These are phyloP conservation scores for Scaptomyza parva DNA, from an alignment of 2,888 invertebrate genomes.

Conservation along the genomic window DNA sequence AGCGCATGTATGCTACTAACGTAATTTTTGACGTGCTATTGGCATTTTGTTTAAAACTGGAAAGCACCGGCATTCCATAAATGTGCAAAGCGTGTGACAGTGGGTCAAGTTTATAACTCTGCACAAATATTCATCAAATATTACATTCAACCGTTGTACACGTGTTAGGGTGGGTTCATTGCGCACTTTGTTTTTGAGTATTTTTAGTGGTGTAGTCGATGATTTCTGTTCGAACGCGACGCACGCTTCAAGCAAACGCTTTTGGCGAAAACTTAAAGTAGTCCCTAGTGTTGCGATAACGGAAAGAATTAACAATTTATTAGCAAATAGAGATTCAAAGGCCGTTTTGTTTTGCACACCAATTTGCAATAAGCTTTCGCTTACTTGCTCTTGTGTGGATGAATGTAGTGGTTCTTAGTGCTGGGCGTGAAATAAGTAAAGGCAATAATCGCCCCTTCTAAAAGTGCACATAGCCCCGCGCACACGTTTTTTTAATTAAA, in stretches of 20 bases:
- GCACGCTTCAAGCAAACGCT: constrained; percentile 60
- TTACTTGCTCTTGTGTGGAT: constrained; percentile 9
- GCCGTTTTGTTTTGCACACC: neutral
- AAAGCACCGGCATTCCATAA: too few relatives aligned
- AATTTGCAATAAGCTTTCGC: neutral
- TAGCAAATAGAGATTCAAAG: neutral
- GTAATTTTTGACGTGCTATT: too few relatives aligned
- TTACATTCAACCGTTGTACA: too few relatives aligned
- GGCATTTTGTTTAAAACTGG: too few relatives aligned
- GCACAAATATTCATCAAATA: too few relatives aligned
- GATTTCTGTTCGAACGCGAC: constrained; percentile 63
- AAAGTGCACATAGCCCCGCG: constrained; percentile 14
- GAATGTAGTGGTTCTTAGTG: constrained; percentile 6
- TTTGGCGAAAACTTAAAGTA: constrained; percentile 18
- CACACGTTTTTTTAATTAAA: too few relatives aligned
- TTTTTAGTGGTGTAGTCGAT: constrained; percentile 61
- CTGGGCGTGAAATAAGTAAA: neutral
- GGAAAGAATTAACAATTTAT: constrained; percentile 21
- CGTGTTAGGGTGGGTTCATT: neutral
- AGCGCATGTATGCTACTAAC: too few relatives aligned
- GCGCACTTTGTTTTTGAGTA: constrained; percentile 26
- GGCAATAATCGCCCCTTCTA: constrained; percentile 7
- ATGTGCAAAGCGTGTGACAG: too few relatives aligned
- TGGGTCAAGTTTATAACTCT: too few relatives aligned
- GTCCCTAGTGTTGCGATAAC: constrained; percentile 9